Evolutionary conservation across 2,113 vertebrate genomes (phyloP).

Genomic region (Bos indicus): DNA sequence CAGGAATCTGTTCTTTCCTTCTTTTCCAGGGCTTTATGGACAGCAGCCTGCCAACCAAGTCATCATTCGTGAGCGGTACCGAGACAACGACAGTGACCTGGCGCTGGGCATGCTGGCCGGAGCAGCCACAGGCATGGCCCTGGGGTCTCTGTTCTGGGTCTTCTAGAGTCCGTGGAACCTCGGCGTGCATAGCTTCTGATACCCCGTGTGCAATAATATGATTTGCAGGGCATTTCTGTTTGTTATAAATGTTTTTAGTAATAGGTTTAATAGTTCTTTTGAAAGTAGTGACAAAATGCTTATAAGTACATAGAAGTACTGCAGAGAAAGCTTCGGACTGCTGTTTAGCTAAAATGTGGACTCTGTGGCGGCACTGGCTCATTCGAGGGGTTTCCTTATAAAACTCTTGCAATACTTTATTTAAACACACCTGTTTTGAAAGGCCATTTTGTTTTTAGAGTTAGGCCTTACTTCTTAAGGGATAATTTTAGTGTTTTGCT

Average conservation of each 20-base stretch:
- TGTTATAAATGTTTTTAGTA: constrained; percentile 69
- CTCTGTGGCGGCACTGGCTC: not conserved
- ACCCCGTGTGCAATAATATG: constrained; percentile 74
- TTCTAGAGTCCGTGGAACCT: constrained; percentile 81
- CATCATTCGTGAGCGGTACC: constrained; percentile 89
- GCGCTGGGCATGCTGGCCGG: constrained; percentile 94
- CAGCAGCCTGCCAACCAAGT: constrained; percentile 87
- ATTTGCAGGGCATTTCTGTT: constrained; percentile 75
- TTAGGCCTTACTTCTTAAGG: not conserved
- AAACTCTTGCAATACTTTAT: not conserved
- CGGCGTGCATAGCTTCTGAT: constrained; percentile 70
- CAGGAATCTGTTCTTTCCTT: not conserved
- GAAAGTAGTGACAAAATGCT: constrained; percentile 70
- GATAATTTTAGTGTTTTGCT: not conserved
- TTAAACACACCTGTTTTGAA: constrained; percentile 38
- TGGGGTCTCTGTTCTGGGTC: constrained; percentile 95
- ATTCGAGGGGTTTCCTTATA: constrained; percentile 34
- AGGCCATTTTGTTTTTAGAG: constrained; percentile 18
- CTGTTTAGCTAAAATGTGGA: constrained; percentile 35
- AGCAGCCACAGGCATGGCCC: constrained; percentile 93
- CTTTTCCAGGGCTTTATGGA: constrained; percentile 81
- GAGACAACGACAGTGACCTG: constrained; percentile 87
- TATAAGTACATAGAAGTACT: constrained; percentile 52
- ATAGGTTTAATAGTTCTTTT: constrained; percentile 74
- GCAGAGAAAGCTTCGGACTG: constrained; percentile 51